Conservation (phyloP, 2,797 vertebrate species). For the Hemitrygon akajei region DNA sequence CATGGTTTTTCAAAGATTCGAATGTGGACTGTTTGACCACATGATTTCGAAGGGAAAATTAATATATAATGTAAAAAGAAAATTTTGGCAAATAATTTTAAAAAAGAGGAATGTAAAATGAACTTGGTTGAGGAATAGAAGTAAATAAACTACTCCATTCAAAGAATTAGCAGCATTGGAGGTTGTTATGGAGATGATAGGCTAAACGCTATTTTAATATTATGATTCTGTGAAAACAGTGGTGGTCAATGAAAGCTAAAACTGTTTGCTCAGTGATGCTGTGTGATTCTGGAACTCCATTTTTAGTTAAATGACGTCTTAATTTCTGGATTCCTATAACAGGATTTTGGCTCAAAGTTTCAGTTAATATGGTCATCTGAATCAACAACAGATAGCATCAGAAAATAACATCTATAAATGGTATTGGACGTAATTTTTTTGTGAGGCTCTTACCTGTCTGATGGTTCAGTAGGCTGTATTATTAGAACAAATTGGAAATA, state of each 20-base stretch:
- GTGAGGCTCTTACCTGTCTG: background rate
- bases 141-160: background rate
- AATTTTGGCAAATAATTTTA: background rate
- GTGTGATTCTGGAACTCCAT: background rate
- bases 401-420: background rate
- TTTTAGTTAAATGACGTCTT: background rate
- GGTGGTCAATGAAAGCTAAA: background rate
- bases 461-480: background rate
- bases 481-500: background rate
- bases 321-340: background rate
- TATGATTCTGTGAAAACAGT: background rate
- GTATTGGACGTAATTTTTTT: background rate
- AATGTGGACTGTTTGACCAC: background rate
- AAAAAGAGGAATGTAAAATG: background rate
- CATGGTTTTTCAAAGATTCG: background rate
- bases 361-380: background rate
- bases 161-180: background rate
- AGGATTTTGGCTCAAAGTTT: background rate
- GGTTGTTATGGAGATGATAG: background rate
- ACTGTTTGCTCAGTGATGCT: background rate
- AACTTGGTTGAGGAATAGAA: background rate
- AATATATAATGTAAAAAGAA: background rate
- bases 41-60: background rate
- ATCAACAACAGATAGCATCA: background rate
- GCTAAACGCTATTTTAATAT: background rate